Conservation (phyloP, 2,797 vertebrate genomes). For the Botia kubotai region DNA sequence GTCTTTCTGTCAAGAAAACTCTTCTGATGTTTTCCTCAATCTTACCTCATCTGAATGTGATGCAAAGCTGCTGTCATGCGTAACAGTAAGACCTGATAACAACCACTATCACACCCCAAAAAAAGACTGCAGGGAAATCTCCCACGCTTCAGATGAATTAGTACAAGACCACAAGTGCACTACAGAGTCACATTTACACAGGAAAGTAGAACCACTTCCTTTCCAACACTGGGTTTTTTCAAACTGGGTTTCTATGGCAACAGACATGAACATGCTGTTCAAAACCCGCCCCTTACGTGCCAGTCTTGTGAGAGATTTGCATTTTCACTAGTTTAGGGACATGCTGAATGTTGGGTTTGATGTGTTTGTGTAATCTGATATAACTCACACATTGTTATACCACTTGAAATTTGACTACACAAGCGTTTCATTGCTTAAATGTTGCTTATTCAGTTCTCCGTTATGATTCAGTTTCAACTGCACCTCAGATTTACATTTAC, state of each 20-base stretch:
- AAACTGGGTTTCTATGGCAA: constrained; percentile 37
- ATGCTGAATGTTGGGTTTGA: constrained; percentile 18
- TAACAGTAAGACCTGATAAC: constrained; percentile 8
- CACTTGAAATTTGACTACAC: constrained; percentile 14
- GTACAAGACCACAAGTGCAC: constrained; percentile 35
- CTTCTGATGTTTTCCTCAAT: neutral
- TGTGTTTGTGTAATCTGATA: constrained; percentile 36
- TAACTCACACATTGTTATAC: constrained; percentile 15
- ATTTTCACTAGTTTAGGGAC: neutral
- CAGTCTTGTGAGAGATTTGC: constrained; percentile 21
- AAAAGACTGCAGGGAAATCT: neutral
- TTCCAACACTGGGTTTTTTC: no score
- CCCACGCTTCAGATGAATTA: neutral
- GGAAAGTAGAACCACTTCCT: constrained; percentile 62
- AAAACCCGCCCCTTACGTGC: neutral
- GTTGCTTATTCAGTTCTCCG: no score
- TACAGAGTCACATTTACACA: constrained; percentile 53
- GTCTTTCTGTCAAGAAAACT: neutral
- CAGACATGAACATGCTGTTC: constrained; percentile 6
- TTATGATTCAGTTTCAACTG: no score
- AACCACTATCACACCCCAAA: constrained; percentile 2
- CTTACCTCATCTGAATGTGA: constrained; percentile 3
- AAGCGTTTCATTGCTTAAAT: neutral
- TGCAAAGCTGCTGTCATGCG: constrained; percentile 4
- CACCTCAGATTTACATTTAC: no score